Conservation (phyloP, 2,113 vertebrate species). For the Coturnix japonica region DNA sequence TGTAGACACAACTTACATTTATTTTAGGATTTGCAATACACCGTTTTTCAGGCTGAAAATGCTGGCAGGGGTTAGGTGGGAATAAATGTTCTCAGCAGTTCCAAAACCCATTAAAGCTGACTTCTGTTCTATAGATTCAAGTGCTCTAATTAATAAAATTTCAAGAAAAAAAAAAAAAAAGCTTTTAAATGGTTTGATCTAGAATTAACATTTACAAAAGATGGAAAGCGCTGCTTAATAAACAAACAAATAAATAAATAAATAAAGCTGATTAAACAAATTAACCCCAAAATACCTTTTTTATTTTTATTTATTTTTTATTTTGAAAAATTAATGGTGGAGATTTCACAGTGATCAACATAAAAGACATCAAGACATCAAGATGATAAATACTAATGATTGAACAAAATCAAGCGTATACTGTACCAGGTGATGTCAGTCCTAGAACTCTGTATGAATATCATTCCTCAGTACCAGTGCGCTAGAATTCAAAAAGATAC, state of each 20-base stretch:
- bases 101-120: conserved; percentile 37
- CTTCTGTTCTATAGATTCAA: conserved; percentile 40
- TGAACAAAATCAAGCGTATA: not conserved
- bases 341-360: not conserved
- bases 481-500: not conserved
- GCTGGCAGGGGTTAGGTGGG: conserved; percentile 44
- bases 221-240: not conserved
- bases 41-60: conserved; percentile 46
- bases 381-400: not conserved
- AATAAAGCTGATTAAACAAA: not conserved
- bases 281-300: not conserved
- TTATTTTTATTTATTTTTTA: not conserved
- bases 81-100: conserved; percentile 57
- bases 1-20: conserved; percentile 54
- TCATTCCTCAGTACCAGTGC: not conserved
- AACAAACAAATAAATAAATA: not conserved
- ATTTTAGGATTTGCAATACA: conserved; percentile 53
- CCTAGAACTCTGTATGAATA: not conserved
- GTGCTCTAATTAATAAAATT: conserved; percentile 52
- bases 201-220: conserved; percentile 28
- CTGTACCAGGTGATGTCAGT: not conserved
- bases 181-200: conserved; percentile 2
- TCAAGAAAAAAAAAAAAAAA: not conserved
- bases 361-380: not conserved
- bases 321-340: conserved; percentile 6